These are phyloP conservation scores for Trematomus loennbergii DNA, from an alignment of 2,113 vertebrate genomes.

Conservation along the genomic window DNA sequence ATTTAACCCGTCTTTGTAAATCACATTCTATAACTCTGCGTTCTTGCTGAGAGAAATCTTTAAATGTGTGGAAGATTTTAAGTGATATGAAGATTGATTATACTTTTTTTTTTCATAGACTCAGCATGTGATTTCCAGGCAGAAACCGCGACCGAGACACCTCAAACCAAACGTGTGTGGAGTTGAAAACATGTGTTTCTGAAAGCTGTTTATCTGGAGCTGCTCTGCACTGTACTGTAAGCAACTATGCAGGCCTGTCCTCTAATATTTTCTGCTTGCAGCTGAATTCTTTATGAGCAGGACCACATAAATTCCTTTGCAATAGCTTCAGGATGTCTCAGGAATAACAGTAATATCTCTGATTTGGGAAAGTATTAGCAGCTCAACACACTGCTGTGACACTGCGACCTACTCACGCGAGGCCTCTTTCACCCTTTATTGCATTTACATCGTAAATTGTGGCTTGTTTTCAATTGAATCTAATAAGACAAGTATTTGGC, in stretches of 20 bases:
- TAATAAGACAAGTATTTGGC: not conserved
- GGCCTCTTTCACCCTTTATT: conserved; percentile 1
- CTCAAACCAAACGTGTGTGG: conserved; percentile 34
- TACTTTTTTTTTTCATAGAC: conserved; percentile 20
- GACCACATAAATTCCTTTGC: conserved; percentile 76
- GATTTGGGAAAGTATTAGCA: conserved; percentile 75
- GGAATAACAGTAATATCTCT: conserved; percentile 61
- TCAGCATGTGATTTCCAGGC: conserved; percentile 27
- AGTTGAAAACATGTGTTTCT: conserved; percentile 50
- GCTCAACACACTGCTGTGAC: conserved; percentile 60
- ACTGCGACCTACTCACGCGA: conserved; percentile 58
- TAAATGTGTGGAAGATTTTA: conserved; percentile 14
- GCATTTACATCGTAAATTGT: not conserved
- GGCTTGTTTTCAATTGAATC: conserved; percentile 1
- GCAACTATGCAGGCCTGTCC: conserved; percentile 37
- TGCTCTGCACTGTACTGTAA: conserved; percentile 14
- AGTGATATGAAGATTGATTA: not conserved
- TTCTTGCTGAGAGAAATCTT: conserved; percentile 1
- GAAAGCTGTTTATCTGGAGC: conserved; percentile 32
- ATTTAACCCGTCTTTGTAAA: not conserved
- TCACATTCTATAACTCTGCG: not conserved
- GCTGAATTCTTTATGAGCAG: conserved; percentile 71
- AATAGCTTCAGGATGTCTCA: conserved; percentile 82
- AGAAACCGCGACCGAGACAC: conserved; percentile 11
- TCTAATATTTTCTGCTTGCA: conserved; percentile 40